Base-by-base conservation (phyloP, 2,888 invertebrate genomes). In the Aradus depressus region DNA sequence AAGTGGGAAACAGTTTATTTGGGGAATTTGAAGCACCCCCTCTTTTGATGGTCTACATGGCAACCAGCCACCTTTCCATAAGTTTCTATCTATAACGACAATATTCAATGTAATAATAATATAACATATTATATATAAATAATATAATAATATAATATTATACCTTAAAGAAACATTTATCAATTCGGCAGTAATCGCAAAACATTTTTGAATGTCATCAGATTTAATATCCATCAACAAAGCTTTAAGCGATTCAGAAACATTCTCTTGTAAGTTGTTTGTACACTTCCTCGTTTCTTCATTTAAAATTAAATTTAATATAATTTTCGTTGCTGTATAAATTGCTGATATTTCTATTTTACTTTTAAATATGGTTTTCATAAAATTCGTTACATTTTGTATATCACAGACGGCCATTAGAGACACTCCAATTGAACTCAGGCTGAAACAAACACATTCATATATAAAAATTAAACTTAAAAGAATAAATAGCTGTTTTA, bases 131-230 rank as follows among this genome's bases (percentile, higher is more conserved):
- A n/a, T n/a, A n/a, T n/a, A n/a, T n/a, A n/a, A n/a, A n/a, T n/a
- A n/a, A n/a, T n/a, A n/a, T n/a, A n/a, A n/a, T n/a, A n/a, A n/a
- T n/a, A n/a, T n/a, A n/a, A n/a, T n/a, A n/a, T n/a, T n/a, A n/a
- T 42, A 42, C 42, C 42, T 42, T 28, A 42, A 26, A 4, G 42
- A 42, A 18, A 16, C 42, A 25, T 42, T 42, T 14, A 42, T 28
- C 6, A 44, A 6, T 21, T 26, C 5, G 10, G 44, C 23, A n/a
- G 21, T 2, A 6, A 44, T 19, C 10, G 6, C 26, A 1, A 44
- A n/a, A 19, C 26, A 31, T 18, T 28, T 19, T 21, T 44, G n/a
- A n/a, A n/a, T 44, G 19, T 19, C 42, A 12, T 42, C 22, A n/a
- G 8, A 19, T 31, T 44, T 31, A 19, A 44, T 44, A 2, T 44